Evolutionary conservation across 2,888 invertebrate genomes (phyloP).

Genomic region (Unio pictorum): DNA sequence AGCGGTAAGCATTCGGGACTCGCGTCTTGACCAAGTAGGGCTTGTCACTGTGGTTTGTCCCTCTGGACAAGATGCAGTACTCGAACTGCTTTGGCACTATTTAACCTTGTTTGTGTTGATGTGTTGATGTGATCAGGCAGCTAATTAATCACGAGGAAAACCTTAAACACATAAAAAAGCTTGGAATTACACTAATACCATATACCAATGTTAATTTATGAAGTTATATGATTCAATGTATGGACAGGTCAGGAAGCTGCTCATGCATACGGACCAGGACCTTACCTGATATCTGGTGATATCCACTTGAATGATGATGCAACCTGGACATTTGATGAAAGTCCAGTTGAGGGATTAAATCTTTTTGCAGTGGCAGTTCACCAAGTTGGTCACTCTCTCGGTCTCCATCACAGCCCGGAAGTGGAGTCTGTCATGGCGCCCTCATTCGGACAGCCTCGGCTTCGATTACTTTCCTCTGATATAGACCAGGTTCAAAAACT

Average conservation of each 20-base stretch:
- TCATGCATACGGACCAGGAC: slow-evolving; percentile 41
- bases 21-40: too few species aligned
- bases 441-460: slow-evolving; percentile 22
- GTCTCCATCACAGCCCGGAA: slow-evolving; percentile 33
- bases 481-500: slow-evolving; percentile 31
- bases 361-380: slow-evolving; percentile 35
- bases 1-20: too few species aligned
- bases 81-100: too few species aligned
- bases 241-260: slow-evolving; percentile 30
- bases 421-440: slow-evolving; percentile 38
- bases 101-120: too few species aligned
- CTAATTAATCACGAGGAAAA: too few species aligned
- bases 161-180: too few species aligned
- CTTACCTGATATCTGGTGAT: slow-evolving; percentile 32
- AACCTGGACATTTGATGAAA: slow-evolving; percentile 33
- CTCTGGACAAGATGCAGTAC: too few species aligned
- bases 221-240: background rate
- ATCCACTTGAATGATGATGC: slow-evolving; percentile 44
- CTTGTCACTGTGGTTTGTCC: too few species aligned
- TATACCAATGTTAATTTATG: background rate
- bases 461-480: slow-evolving; percentile 28
- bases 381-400: slow-evolving; percentile 40
- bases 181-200: too few species aligned
- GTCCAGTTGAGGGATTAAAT: slow-evolving; percentile 26
- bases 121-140: too few species aligned